These are phyloP conservation scores for Hycleus cichorii DNA, from an alignment of 1,140 invertebrate genomes.

Conservation along the genomic window DNA sequence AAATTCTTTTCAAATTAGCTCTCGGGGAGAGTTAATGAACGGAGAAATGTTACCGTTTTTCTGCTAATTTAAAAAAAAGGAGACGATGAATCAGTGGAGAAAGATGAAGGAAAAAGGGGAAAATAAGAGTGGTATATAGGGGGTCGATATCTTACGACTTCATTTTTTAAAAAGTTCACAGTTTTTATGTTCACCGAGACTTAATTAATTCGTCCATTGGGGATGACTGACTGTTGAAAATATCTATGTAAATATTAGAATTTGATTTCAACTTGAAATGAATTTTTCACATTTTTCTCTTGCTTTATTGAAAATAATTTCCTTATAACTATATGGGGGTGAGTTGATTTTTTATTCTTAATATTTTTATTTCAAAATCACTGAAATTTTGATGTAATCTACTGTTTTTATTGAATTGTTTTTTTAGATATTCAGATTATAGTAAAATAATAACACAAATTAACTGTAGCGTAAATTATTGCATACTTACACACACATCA, in stretches of 20 bases:
- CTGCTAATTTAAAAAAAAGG: conserved; percentile 33
- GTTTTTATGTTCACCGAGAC: conserved; percentile 26
- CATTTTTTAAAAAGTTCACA: conserved; percentile 29
- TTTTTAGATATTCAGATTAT: too few species aligned
- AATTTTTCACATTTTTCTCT: conserved; percentile 33
- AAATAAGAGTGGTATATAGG: neutral
- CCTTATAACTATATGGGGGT: conserved; percentile 1
- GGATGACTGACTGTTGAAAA: conserved; percentile 29
- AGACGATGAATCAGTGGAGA: too few species aligned
- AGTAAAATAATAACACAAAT: too few species aligned
- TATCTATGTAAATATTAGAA: conserved; percentile 24
- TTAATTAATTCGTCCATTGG: conserved; percentile 38
- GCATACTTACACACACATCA: too few species aligned
- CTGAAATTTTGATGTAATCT: too few species aligned
- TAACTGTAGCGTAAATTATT: too few species aligned
- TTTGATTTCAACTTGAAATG: conserved; percentile 32
- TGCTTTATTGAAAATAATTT: conserved; percentile 27
- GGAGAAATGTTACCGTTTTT: conserved; percentile 37
- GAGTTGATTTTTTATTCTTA: neutral
- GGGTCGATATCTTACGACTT: conserved; percentile 25
- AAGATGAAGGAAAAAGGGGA: conserved; percentile 19
- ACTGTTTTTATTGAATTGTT: too few species aligned
- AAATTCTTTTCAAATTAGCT: conserved; percentile 40
- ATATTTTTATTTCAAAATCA: too few species aligned
- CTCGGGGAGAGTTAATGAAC: conserved; percentile 37